A percentile compares a stretch with the other conserved stretches of the same genome.
Evolutionary conservation across 2,113 vertebrate genomes (phyloP).

Genomic region (Nycticebus coucang): DNA sequence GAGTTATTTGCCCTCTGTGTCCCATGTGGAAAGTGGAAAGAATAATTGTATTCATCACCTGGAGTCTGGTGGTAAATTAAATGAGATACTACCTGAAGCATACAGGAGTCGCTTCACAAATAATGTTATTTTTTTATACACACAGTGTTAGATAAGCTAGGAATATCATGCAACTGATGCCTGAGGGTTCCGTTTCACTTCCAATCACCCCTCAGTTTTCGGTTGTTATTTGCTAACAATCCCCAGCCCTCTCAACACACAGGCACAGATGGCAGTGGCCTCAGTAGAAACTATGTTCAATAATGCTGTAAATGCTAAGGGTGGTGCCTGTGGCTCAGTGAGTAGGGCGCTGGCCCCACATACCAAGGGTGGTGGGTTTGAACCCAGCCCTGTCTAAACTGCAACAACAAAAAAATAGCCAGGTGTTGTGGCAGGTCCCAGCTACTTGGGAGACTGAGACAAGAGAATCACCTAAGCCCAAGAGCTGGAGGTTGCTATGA

Average conservation of each 20-base stretch:
- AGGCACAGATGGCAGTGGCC: neutral
- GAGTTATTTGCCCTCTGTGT: neutral
- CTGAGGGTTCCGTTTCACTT: neutral
- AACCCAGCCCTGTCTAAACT: too few species aligned
- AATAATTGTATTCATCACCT: neutral
- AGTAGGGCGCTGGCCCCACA: too few species aligned
- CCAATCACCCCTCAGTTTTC: neutral
- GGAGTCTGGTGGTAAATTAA: neutral
- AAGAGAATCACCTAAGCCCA: too few species aligned
- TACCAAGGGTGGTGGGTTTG: too few species aligned
- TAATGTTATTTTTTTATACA: neutral
- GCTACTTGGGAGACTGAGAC: too few species aligned
- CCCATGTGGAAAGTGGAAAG: neutral
- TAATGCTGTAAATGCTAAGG: neutral
- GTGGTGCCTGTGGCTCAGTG: too few species aligned
- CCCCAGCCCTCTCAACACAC: neutral
- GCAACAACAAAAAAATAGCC: too few species aligned
- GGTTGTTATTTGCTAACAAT: neutral
- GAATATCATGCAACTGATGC: neutral
- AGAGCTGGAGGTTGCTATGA: too few species aligned
- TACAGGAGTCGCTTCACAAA: neutral
- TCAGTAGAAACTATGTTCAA: neutral
- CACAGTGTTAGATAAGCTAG: neutral
- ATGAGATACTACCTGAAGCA: neutral
- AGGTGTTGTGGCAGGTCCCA: too few species aligned